Percentiles rank a stretch among this genome's conserved stretches.
Conservation (phyloP, 1,140 invertebrate species). For the Anoplolepis gracilipes region DNA sequence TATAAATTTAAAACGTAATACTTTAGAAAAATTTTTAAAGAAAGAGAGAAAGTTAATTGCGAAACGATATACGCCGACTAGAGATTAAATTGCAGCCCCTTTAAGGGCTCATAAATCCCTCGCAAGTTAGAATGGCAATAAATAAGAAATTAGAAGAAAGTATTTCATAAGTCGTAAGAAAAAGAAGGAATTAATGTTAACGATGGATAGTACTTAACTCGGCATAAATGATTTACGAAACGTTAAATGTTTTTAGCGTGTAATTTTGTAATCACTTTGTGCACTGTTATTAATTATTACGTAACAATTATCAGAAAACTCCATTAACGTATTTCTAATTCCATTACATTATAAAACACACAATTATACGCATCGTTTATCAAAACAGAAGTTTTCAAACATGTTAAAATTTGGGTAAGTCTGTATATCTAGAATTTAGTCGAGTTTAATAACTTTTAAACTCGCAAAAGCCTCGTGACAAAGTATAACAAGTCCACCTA, state of each 20-base stretch:
- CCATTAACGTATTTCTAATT: neutral
- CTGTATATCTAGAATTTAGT: conserved; percentile 19
- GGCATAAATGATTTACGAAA: neutral
- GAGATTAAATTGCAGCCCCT: conserved; percentile 5
- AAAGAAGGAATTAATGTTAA: conserved; percentile 1
- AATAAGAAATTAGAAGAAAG: neutral
- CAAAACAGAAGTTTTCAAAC: neutral
- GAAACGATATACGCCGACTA: neutral
- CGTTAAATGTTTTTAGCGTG: neutral
- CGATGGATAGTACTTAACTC: neutral
- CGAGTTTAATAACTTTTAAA: conserved; percentile 27
- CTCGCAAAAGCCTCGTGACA: neutral
- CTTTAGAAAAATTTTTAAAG: neutral
- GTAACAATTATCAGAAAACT: neutral
- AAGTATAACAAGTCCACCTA: conserved; percentile 30
- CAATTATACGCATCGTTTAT: neutral
- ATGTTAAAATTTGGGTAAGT: conserved; percentile 16
- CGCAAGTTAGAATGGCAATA: neutral
- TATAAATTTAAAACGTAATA: neutral
- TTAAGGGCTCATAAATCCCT: neutral
- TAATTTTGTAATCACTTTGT: neutral
- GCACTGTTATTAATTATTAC: neutral
- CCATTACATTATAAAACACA: neutral
- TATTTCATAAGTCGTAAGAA: neutral
- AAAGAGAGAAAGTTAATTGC: neutral